phyloP scores from a whole-genome alignment of 1,140 invertebrate species.

The Sminthurides bifidus region DNA sequence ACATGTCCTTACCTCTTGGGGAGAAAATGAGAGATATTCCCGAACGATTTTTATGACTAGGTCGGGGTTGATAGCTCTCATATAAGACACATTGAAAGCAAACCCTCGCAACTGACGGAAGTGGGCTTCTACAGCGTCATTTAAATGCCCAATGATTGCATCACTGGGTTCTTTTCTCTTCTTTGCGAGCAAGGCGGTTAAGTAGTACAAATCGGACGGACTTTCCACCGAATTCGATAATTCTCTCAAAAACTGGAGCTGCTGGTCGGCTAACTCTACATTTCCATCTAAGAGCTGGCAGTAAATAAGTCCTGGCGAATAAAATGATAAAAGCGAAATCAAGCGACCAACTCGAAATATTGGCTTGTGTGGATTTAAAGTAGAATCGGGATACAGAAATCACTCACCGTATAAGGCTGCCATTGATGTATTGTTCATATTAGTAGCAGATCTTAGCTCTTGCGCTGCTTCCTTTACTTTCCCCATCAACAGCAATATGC shows the following conservation, averaged over 20 bases:
- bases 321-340: neutral
- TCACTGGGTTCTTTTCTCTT: constrained; percentile 42
- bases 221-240: constrained; percentile 50
- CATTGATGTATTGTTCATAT: constrained; percentile 70
- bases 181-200: constrained; percentile 54
- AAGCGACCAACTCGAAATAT: neutral
- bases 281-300: constrained; percentile 56
- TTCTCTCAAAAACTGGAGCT: constrained; percentile 75
- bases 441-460: constrained; percentile 53
- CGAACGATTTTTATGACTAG: constrained; percentile 67
- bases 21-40: constrained; percentile 62
- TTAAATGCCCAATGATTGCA: constrained; percentile 50
- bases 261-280: constrained; percentile 57
- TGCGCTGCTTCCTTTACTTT: constrained; percentile 64
- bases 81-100: constrained; percentile 61
- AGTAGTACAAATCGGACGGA: constrained; percentile 46
- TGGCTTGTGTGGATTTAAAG: neutral
- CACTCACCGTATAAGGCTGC: constrained; percentile 47
- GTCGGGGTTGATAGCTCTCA: constrained; percentile 67
- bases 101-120: constrained; percentile 47
- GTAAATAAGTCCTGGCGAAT: constrained; percentile 56
- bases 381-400: neutral
- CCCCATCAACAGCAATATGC: constrained; percentile 57
- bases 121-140: constrained; percentile 58
- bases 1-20: constrained; percentile 48